Base-by-base conservation (phyloP, 2,888 invertebrate genomes). In the Drosophila parthenogenetica region DNA sequence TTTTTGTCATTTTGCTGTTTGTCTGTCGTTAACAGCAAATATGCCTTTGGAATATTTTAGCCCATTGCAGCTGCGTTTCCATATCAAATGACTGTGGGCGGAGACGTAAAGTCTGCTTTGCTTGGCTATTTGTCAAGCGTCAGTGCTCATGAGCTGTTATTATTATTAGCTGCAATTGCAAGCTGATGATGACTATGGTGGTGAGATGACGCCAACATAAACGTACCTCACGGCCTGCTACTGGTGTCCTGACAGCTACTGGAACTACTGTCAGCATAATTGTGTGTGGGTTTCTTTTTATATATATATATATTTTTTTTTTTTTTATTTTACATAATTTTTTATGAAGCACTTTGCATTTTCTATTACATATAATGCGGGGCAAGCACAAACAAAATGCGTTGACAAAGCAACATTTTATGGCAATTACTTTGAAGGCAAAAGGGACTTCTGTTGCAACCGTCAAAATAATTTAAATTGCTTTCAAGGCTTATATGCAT, bases 71-170 rank as follows among this genome's bases (percentile, higher is more conserved):
- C 60, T 71, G 84, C 62, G 72, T 82, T 87, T 87, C 70, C 83
- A 82, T 82, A 69, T 65, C 67, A 82, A 82, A 79, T 81, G 51
- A 57, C 58, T 72, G 74, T 73, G 62, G 71, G 60, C 40, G 58
- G 54, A 54, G 37, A 29, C 16, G 17, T 29, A 57, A 50, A 51
- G 66, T 42, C 63, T 48, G 75, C 60, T 64, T 63, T 63, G 74
- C 49, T 50, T 65, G 54, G 66, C 68, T 70, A 87, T 83, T 83
- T 83, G 87, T 89, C 83, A 89, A 83, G 74, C 72, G 89, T 89
- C 83, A 89, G 69, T 83, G 84, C 84, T 82, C 82, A 82, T 88
- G 82, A 82, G 81, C 89, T 82, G 89, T 88, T 82, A 88, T 82
- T 82, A 88, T 82, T 82, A 82, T 82, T 82, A 82, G 89, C 83